A percentile compares a stretch with the other conserved stretches of the same genome.
Evolutionary conservation across 1,140 invertebrate genomes (phyloP).

Genomic region (Magallana ariakensis): DNA sequence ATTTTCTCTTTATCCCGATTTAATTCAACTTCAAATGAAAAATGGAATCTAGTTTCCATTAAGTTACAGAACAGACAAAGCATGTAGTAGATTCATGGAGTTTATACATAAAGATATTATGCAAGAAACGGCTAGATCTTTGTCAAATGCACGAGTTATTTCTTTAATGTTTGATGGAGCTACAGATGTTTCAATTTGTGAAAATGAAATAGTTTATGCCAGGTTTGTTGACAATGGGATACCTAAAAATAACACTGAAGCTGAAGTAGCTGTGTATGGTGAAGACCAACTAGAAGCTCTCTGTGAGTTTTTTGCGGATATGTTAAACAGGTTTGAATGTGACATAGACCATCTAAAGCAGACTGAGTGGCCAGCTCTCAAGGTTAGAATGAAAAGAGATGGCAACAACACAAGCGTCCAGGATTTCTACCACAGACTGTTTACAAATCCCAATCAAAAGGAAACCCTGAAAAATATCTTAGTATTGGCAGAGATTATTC

Average conservation of each 20-base stretch:
- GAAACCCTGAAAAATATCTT: slow-evolving; percentile 36
- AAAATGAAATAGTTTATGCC: slow-evolving; percentile 39
- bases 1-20: too few species aligned
- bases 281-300: slow-evolving; percentile 30
- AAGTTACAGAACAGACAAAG: background rate
- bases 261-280: slow-evolving; percentile 22
- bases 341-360: slow-evolving; percentile 45
- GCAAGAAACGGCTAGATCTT: background rate
- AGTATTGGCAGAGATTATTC: slow-evolving; percentile 33
- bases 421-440: slow-evolving; percentile 47
- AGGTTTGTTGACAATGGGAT: slow-evolving; percentile 28
- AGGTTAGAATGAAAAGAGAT: slow-evolving; percentile 41
- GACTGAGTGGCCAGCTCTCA: slow-evolving; percentile 43
- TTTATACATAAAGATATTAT: background rate
- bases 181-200: slow-evolving; percentile 17
- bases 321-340: slow-evolving; percentile 40
- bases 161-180: slow-evolving; percentile 42
- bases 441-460: slow-evolving; percentile 46
- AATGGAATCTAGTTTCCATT: too few species aligned
- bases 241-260: slow-evolving; percentile 17
- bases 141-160: background rate
- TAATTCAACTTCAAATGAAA: too few species aligned
- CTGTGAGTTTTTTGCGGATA: slow-evolving; percentile 39
- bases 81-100: slow-evolving; percentile 8
- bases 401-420: background rate